phyloP scores from a whole-genome alignment of 2,888 invertebrate genomes.

The Patella depressa region DNA sequence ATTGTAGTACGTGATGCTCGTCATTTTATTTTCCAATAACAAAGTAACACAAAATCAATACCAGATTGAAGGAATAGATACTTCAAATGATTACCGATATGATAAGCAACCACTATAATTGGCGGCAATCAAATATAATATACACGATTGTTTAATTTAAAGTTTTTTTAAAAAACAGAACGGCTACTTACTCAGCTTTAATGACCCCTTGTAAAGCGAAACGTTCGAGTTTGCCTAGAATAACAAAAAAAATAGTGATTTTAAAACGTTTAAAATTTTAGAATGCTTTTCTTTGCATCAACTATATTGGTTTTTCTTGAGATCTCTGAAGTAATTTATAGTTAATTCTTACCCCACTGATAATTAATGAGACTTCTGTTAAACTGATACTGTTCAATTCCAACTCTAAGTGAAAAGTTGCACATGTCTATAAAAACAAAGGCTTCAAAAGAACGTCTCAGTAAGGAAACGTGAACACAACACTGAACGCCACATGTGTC shows the following conservation, averaged over 20 bases:
- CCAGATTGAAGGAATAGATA: no score
- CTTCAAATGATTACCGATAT: no score
- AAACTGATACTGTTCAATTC: constrained; percentile 35
- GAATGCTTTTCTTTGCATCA: no score
- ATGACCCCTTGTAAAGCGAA: constrained; percentile 28
- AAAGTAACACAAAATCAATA: no score
- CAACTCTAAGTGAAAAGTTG: constrained; percentile 31
- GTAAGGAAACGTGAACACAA: constrained; percentile 33
- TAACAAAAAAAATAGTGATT: background rate
- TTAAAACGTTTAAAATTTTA: background rate
- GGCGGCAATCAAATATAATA: no score
- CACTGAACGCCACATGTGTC: constrained; percentile 41
- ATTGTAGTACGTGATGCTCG: no score
- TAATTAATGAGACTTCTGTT: constrained; percentile 37
- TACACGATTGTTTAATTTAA: no score
- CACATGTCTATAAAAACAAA: constrained; percentile 38
- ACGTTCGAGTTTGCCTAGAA: constrained; percentile 12
- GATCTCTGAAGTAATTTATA: background rate
- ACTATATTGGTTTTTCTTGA: no score
- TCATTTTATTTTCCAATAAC: no score
- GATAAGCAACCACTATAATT: no score
- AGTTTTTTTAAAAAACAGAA: no score
- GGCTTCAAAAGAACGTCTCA: constrained; percentile 29
- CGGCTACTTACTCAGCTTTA: constrained; percentile 30
- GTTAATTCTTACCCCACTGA: constrained; percentile 39